Base-by-base conservation (phyloP, 2,113 vertebrate species). In the Falcunculus frontatus region DNA sequence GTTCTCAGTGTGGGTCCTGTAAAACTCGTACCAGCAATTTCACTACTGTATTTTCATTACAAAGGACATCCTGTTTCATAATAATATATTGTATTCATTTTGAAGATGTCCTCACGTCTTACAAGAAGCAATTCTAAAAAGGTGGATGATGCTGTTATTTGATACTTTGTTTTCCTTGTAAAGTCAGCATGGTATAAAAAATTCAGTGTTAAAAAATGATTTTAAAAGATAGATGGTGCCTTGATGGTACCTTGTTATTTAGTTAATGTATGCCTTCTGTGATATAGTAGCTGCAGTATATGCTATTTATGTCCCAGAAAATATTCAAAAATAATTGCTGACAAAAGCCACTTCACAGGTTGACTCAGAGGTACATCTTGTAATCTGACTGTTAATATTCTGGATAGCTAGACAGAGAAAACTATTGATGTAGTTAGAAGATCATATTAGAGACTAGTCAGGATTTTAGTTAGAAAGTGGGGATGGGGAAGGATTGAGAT, bases 301-400 rank as follows among this genome's bases (percentile, higher is more conserved):
- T 90, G 89, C 87, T 97, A 97, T 96, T 98, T 97, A 95, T 98
- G 96, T 97, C 96, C 88, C 95, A 86, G 69, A 97, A 97, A 97
- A 97, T 97, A 95, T 97, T 97, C 97, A 96, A 97, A 98, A 97
- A 97, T 98, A 98, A 98, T 96, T 97, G 96, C 96, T 97, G 97
- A 95, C 93, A 97, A 97, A 97, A 95, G 93, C 96, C 93, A 94
- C 94, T 97, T 96, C 93, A 95, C 92, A 96, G 87, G 95, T 97
- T 98, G 87, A 97, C 89, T 97, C 89, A 93, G 91, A 97, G 89
- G 96, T 97, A 95, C 60, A 46, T 94, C 95, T 96, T 97, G 83
- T 97, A 97, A 97, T 97, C 91, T 97, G 97, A 97, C 97, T 97
- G 97, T 96, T 98, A 97, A 97, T 97, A 93, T 96, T 94, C 96